phyloP scores from a whole-genome alignment of 2,113 vertebrate species.

The Thomomys bottae region DNA sequence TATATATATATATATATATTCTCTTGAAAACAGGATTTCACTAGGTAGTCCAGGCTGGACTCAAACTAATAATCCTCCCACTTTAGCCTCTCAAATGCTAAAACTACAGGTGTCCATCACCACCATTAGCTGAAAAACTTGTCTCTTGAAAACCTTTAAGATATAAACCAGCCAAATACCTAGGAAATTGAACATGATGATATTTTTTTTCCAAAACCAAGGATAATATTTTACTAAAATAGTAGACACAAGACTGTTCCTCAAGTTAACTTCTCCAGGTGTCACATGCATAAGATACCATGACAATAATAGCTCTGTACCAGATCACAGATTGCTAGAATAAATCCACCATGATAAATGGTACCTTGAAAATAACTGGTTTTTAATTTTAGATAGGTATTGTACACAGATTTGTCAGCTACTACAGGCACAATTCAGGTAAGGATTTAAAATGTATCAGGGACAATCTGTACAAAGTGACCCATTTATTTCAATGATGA shows the following conservation, averaged over 20 bases:
- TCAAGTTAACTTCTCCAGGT: background rate
- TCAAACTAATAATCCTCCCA: background rate
- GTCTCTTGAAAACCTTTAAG: conserved; percentile 49
- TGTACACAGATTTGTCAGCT: too few species aligned
- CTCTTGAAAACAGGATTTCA: background rate
- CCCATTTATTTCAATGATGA: background rate
- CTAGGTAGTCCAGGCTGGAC: background rate
- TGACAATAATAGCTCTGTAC: background rate
- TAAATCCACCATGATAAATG: background rate
- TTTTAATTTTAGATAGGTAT: too few species aligned
- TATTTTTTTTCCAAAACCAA: background rate
- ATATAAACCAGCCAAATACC: conserved; percentile 47
- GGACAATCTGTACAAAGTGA: background rate
- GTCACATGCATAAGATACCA: background rate
- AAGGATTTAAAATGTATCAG: background rate
- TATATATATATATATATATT: too few species aligned
- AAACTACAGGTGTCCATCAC: background rate
- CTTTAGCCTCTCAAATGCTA: background rate
- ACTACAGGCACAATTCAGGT: background rate
- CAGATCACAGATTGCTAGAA: background rate
- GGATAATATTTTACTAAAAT: background rate
- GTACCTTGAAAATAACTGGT: background rate
- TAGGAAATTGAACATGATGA: conserved; percentile 33
- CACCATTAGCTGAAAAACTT: background rate
- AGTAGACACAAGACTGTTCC: background rate